Conservation (phyloP, 2,797 vertebrate genomes). For the Acanthornis magna region DNA sequence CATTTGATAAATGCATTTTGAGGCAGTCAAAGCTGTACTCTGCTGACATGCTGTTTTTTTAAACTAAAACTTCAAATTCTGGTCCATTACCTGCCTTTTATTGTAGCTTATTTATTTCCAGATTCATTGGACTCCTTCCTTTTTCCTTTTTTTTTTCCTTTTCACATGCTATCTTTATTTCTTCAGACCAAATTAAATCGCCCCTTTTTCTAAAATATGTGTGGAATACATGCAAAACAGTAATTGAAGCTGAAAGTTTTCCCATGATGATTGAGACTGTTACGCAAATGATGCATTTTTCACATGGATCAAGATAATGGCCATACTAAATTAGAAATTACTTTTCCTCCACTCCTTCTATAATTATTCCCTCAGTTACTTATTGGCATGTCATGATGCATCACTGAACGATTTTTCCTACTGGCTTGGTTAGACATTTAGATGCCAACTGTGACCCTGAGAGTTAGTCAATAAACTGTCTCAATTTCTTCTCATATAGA, state of each 20-base stretch:
- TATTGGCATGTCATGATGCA: neutral
- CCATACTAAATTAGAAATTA: neutral
- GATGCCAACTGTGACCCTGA: neutral
- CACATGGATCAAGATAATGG: neutral
- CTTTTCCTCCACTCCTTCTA: neutral
- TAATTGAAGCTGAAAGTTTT: neutral
- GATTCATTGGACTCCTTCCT: neutral
- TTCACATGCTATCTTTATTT: neutral
- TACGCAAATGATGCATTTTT: neutral
- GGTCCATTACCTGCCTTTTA: neutral
- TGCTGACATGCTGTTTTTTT: neutral
- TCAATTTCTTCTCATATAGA: neutral
- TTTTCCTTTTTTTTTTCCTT: neutral
- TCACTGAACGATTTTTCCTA: neutral
- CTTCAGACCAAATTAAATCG: neutral
- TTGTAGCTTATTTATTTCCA: neutral
- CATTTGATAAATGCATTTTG: neutral
- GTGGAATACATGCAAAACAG: neutral
- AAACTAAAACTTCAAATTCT: neutral
- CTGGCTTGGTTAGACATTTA: neutral
- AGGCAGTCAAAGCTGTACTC: neutral
- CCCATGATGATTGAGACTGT: neutral
- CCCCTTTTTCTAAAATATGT: neutral
- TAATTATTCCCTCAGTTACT: neutral
- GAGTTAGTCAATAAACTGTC: neutral